Conservation (phyloP, 2,797 vertebrate genomes). For the Melanotaenia maccullochi region DNA sequence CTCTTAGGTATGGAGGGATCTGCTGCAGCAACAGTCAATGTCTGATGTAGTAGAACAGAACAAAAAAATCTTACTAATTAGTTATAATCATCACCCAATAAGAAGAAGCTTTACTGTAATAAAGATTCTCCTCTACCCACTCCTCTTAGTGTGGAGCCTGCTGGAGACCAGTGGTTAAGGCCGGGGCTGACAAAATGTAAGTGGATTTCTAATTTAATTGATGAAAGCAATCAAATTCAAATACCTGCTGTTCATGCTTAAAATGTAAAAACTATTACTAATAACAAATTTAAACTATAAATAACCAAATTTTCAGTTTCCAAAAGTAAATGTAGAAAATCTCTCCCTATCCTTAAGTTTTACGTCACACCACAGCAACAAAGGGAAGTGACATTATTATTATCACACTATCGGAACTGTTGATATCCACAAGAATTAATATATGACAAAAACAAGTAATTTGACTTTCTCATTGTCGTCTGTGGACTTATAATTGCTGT, state of each 20-base stretch:
- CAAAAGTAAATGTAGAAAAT: too few relatives aligned
- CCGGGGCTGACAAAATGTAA: slow-evolving; percentile 10
- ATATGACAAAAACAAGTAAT: too few relatives aligned
- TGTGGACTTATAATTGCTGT: too few relatives aligned
- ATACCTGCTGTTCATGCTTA: background rate
- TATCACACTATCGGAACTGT: too few relatives aligned
- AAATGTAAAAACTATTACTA: background rate
- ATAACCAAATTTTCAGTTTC: too few relatives aligned
- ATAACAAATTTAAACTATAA: too few relatives aligned
- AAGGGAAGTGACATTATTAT: too few relatives aligned
- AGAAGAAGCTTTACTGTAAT: background rate
- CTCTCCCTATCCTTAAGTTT: too few relatives aligned
- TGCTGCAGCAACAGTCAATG: background rate
- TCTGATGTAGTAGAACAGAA: background rate
- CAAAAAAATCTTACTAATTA: background rate
- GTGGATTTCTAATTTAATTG: background rate
- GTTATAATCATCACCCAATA: too few relatives aligned
- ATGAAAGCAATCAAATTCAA: background rate
- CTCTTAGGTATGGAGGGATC: background rate
- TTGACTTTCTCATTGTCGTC: too few relatives aligned
- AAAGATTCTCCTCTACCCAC: background rate
- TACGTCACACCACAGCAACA: too few relatives aligned
- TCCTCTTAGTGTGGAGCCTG: slow-evolving; percentile 3
- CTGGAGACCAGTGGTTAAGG: background rate
- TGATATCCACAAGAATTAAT: too few relatives aligned